phyloP scores from a whole-genome alignment of 2,113 vertebrate genomes.

The Ochotona princeps region DNA sequence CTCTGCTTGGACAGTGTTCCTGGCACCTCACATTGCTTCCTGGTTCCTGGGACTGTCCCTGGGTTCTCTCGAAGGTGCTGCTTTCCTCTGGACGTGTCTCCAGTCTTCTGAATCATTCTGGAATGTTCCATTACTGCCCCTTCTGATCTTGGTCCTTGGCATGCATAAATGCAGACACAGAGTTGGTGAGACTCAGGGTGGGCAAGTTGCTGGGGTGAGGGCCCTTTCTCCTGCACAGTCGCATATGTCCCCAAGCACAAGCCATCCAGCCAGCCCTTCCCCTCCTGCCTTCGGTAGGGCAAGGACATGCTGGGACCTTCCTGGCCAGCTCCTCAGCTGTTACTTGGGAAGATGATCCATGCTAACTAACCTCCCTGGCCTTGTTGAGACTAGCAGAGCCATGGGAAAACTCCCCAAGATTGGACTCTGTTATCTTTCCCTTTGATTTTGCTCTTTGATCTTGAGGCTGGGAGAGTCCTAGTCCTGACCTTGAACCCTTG shows the following conservation, averaged over 20 bases:
- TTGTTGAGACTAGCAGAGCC: neutral
- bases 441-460: neutral
- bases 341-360: neutral
- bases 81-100: neutral
- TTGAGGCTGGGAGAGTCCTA: constrained; percentile 8
- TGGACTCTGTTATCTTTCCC: neutral
- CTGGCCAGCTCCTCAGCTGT: neutral
- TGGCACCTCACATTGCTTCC: neutral
- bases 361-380: neutral
- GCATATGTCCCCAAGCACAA: neutral
- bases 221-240: neutral
- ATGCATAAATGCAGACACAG: neutral
- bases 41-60: neutral
- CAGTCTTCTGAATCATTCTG: neutral
- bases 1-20: neutral
- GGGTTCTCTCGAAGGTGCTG: neutral
- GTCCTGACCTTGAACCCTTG: neutral
- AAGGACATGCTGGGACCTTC: neutral
- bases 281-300: neutral
- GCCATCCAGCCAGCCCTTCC: neutral
- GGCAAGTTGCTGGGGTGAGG: fast-evolving
- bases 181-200: neutral
- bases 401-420: neutral
- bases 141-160: fast-evolving
- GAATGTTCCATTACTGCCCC: neutral